Evolutionary conservation across 2,888 invertebrate genomes (phyloP).

Genomic region (Torymus tubicola): DNA sequence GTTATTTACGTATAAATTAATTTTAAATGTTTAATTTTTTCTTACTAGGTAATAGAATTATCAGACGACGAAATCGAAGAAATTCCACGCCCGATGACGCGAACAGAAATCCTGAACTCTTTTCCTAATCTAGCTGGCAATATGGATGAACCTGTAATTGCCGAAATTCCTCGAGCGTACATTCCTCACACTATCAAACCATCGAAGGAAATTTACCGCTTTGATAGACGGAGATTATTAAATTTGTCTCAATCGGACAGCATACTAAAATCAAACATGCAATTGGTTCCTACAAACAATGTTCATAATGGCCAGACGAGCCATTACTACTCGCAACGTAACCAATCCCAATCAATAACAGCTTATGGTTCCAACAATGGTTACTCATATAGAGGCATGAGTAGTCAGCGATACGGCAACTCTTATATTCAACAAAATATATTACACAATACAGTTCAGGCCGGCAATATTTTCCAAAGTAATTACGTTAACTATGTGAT

Average conservation of each 20-base stretch:
- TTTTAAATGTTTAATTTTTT: slow-evolving; percentile 1
- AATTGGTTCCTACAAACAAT: slow-evolving; percentile 34
- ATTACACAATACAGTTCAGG: slow-evolving; percentile 53
- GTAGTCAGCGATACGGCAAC: slow-evolving; percentile 40
- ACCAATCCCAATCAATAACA: slow-evolving; percentile 45
- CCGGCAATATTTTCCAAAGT: slow-evolving; percentile 48
- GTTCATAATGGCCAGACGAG: slow-evolving; percentile 24
- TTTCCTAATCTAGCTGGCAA: slow-evolving; percentile 70
- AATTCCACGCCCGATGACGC: slow-evolving; percentile 67
- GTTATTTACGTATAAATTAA: not conserved
- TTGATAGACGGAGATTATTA: slow-evolving; percentile 57
- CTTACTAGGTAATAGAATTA: slow-evolving; percentile 70
- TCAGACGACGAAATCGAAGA: slow-evolving; percentile 74
- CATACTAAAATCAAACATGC: slow-evolving; percentile 2
- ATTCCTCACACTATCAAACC: slow-evolving; percentile 69
- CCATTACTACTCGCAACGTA: slow-evolving; percentile 50
- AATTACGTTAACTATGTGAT: slow-evolving; percentile 56
- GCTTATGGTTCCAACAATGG: slow-evolving; percentile 52
- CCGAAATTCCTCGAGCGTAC: slow-evolving; percentile 66
- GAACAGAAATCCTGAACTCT: slow-evolving; percentile 71
- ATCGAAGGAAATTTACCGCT: slow-evolving; percentile 65
- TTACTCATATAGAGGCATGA: slow-evolving; percentile 46
- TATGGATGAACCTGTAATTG: slow-evolving; percentile 58
- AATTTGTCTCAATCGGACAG: slow-evolving; percentile 49
- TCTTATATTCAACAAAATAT: slow-evolving; percentile 55